Base-by-base conservation (phyloP, 2,797 vertebrate genomes). In the Bufotes viridis region DNA sequence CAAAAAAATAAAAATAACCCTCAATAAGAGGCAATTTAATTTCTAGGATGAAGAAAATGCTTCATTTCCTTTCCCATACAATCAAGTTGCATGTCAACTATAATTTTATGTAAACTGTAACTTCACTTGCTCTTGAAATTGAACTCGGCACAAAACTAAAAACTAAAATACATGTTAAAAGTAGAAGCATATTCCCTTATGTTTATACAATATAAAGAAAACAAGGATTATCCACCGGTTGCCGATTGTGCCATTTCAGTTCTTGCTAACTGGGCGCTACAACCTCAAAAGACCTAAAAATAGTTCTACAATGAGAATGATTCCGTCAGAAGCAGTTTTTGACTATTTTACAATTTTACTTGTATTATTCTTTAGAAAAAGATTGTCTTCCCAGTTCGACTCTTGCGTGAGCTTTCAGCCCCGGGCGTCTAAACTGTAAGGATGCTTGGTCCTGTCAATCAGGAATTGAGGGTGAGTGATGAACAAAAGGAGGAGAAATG, bases 101-200 rank as follows among this genome's bases (percentile, higher is more conserved):
- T 80, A 61, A 80, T 61, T 80, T 61, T 80, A 22, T 80, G 57
- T 80, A 61, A 61, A 61, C 78, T 42, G 78, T 80, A 42, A 61
- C 78, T 61, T 61, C 22, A 11, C 58, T 80, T 22, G 18, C 78
- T 60, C 18, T 60, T 61, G 58, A 80, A 34, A 80, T 10, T 34
- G 10, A 80, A 61, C 60, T 61, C 58, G 9, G 78, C 18, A 42
- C 55, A 63, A 80, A 80, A 74, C 61, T n/a, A 17, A 34, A 26
- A 1, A 9, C 55, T 78, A 60, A 29, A 58, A 34, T 74, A 61
- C 26, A 58, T 7, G 53, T 29, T 58, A 79, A 78, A 58, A 20
- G 24, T 58, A 29, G 57, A 60, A 26, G 1, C 53, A 60, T 29
- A 58, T 80, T 80, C 26, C 18, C 57, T 3, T 10, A 18, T 20